Evolutionary conservation across 92 coral and sea anemone species (phyloP), one percentile per base, ranked within the genome.

Genomic region (Porites cylindrica): DNA sequence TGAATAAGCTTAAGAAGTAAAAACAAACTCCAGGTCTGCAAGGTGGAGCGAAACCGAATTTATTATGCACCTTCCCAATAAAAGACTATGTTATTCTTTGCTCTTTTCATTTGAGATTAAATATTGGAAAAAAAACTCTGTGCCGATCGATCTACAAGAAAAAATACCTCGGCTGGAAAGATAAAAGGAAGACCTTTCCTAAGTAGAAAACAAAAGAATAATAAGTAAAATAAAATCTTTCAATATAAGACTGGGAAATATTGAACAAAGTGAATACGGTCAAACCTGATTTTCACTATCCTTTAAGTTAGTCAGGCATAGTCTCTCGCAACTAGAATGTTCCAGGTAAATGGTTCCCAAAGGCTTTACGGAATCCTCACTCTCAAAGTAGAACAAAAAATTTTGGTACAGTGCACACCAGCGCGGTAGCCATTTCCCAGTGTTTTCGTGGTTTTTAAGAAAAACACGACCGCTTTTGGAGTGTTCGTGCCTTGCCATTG

Each of bases 341-440:
- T 97, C 99, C 89, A 97, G 87, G 61, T 89, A 91, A 38, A 97
- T 74, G 24, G 90, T 88, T 66, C 99, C 99, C 50, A 94, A 82
- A 38, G 93, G 92, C 78, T 95, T 97, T 4, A 97, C 61, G 10
- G 96, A 90, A 69, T 96, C 96, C 77, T 96, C 91, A 81, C 70
- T 95, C 64, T 97, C 99, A 90, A 93, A 97, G 77, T 92, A 89
- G 86, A 97, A 93, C 76, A 97, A 61, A 77, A 97, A 93, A 85
- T 97, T 97, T 80, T 97, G 99, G 88, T 97, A 95, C 43, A 97
- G 79, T 23, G 94, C 94, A 68, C 88, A 80, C 98, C 97, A 97
- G 38, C 93, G 90, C 69, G 90, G 90, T 58, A 91, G 94, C 99
- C 99, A 97, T 90, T 92, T 97, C 54, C 95, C 93, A 56, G 98